phyloP scores from a whole-genome alignment of 2,888 invertebrate species.

The Lasioglossum calceatum region DNA sequence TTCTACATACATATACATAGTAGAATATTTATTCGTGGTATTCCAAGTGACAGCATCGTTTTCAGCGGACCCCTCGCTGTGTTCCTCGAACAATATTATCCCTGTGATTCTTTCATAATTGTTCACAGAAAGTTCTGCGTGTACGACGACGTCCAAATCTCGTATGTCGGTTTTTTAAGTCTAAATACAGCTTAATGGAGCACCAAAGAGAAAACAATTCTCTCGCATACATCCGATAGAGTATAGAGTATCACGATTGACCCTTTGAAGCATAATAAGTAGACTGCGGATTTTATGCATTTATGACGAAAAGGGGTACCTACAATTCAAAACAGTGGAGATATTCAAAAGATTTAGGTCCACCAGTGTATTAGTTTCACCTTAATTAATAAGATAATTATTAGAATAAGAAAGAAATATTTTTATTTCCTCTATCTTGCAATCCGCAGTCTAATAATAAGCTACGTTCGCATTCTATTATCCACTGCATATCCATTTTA shows the following conservation, averaged over 20 bases:
- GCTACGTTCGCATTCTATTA: conserved; percentile 1
- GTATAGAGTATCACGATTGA: conserved; percentile 31
- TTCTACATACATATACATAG: neutral
- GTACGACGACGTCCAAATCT: neutral
- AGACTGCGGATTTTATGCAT: no score
- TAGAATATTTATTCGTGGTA: neutral
- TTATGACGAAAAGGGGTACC: no score
- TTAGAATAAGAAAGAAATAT: no score
- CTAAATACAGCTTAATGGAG: conserved; percentile 67
- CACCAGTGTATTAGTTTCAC: no score
- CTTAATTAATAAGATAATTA: no score
- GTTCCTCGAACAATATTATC: neutral
- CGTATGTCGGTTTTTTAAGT: conserved; percentile 39
- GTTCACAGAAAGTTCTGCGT: neutral
- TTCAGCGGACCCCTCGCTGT: neutral
- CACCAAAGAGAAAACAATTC: conserved; percentile 72
- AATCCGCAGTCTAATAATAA: neutral
- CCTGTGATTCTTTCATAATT: neutral
- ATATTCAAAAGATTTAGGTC: no score
- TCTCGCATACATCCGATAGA: conserved; percentile 50
- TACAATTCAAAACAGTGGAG: no score
- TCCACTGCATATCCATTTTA: conserved; percentile 7
- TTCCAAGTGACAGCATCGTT: neutral
- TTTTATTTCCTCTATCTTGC: no score
- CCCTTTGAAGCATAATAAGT: conserved; percentile 49